Evolutionary conservation across 2,888 invertebrate species (phyloP).

Genomic region (Conchocele bisecta): DNA sequence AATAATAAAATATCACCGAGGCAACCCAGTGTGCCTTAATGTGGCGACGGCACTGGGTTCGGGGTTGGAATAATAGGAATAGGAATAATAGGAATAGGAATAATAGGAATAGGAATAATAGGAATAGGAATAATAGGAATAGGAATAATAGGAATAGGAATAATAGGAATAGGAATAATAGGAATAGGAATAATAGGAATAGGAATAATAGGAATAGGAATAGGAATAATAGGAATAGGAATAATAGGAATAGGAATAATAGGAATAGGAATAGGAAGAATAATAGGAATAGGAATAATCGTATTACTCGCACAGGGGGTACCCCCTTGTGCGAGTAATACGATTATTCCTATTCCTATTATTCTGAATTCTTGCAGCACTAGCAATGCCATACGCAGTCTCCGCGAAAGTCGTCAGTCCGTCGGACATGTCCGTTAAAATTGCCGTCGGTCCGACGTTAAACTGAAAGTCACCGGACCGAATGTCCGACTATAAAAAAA

Average conservation of each 20-base stretch:
- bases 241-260: background rate
- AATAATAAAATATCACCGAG: too few species aligned
- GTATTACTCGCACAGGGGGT: background rate
- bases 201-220: background rate
- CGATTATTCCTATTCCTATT: too few species aligned
- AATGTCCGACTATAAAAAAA: too few species aligned
- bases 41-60: background rate
- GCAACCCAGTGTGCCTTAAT: too few species aligned
- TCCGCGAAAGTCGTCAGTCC: too few species aligned
- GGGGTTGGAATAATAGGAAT: background rate
- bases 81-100: background rate
- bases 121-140: background rate
- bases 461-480: too few species aligned
- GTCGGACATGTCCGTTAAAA: too few species aligned
- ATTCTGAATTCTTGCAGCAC: background rate
- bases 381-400: background rate
- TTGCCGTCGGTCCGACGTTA: too few species aligned
- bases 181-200: background rate
- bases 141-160: background rate
- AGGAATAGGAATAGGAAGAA: background rate
- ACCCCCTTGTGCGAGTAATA: too few species aligned
- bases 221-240: background rate
- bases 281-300: background rate
- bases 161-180: background rate
- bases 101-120: background rate